phyloP scores from a whole-genome alignment of 2,888 invertebrate species.

The Syritta pipiens region DNA sequence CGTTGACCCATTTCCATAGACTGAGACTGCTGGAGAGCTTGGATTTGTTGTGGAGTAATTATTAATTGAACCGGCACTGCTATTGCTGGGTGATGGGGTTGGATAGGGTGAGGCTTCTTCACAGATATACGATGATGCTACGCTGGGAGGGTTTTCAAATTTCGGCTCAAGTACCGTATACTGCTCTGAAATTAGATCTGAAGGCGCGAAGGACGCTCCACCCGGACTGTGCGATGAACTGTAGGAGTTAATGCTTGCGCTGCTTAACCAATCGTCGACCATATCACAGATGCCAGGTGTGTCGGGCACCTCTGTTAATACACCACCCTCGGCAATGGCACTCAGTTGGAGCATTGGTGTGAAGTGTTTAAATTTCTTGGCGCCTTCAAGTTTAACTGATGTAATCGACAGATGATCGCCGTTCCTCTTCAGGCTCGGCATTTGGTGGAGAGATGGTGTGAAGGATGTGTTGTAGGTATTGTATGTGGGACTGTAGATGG shows the following conservation, averaged over 20 bases:
- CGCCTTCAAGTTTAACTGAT: constrained; percentile 8
- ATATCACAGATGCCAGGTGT: constrained; percentile 55
- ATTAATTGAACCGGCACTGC: constrained; percentile 42
- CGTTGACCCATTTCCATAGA: constrained; percentile 15
- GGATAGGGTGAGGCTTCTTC: constrained; percentile 40
- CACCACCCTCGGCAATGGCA: not conserved
- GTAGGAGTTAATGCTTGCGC: constrained; percentile 9
- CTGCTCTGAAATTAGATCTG: constrained; percentile 10
- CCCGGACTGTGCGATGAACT: constrained; percentile 29
- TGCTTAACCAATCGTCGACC: constrained; percentile 27
- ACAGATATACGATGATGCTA: constrained; percentile 38
- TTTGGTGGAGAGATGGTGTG: constrained; percentile 7
- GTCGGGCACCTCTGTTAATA: constrained; percentile 25
- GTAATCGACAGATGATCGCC: constrained; percentile 20
- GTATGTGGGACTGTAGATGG: constrained; percentile 13
- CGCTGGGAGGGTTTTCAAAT: constrained; percentile 53
- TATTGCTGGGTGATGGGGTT: constrained; percentile 54
- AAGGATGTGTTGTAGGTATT: constrained; percentile 7
- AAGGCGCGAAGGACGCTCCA: constrained; percentile 7
- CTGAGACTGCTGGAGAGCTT: constrained; percentile 44
- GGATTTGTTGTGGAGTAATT: constrained; percentile 57
- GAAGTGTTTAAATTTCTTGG: constrained; percentile 38
- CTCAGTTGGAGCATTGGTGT: constrained; percentile 1
- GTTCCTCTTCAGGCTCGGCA: constrained; percentile 25
- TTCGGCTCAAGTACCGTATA: constrained; percentile 11